Conservation (phyloP, 2,797 vertebrate species). For the Amphiprion clarkii region DNA sequence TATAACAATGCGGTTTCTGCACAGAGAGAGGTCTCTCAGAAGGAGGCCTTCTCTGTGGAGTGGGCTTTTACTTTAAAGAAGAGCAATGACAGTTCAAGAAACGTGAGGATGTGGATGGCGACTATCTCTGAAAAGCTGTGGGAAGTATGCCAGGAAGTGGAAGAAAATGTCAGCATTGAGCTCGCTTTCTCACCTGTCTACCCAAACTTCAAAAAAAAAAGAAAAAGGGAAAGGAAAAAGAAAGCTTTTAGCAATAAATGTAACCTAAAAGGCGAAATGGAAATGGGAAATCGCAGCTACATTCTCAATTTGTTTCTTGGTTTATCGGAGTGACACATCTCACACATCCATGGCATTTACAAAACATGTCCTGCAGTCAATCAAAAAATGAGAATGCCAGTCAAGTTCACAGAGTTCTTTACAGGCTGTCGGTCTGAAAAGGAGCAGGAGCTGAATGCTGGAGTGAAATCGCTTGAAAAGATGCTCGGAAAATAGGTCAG, state of each 20-base stretch:
- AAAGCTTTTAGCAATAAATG: conserved; percentile 29
- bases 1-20: conserved; percentile 48
- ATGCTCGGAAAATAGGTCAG: conserved; percentile 68
- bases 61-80: conserved; percentile 50
- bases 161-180: conserved; percentile 46
- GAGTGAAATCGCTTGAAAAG: conserved; percentile 57
- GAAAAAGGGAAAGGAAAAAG: background rate
- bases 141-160: conserved; percentile 31
- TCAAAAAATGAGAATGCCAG: conserved; percentile 60
- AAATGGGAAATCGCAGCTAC: conserved; percentile 38
- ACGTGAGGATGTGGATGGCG: conserved; percentile 41
- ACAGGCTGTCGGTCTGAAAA: conserved; percentile 49
- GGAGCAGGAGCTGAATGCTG: conserved; percentile 59
- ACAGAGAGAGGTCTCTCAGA: conserved; percentile 51
- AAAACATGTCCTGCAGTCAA: conserved; percentile 67
- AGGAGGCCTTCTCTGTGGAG: conserved; percentile 32
- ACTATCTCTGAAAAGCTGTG: conserved; percentile 46
- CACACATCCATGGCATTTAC: conserved; percentile 61
- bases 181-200: conserved; percentile 54
- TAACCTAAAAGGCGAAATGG: conserved; percentile 31
- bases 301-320: conserved; percentile 43
- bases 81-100: conserved; percentile 63
- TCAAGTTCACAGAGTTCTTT: conserved; percentile 63
- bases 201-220: conserved; percentile 15
- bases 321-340: conserved; percentile 54